Base-by-base conservation (phyloP, 2,888 invertebrate genomes). In the Oegoconia quadripuncta region DNA sequence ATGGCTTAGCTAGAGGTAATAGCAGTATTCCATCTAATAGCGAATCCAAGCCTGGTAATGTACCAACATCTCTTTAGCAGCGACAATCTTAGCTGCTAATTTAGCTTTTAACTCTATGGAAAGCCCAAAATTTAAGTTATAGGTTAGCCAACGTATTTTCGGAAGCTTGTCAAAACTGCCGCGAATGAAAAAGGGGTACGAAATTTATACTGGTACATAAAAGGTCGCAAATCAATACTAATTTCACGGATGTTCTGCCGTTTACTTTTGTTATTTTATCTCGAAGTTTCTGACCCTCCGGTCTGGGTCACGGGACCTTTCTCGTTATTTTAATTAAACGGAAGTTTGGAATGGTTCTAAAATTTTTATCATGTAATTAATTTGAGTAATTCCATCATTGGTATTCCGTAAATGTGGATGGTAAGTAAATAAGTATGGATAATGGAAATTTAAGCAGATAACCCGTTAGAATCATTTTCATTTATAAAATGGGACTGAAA, bases 141-240 rank as follows among this genome's bases (percentile, higher is more conserved):
- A n/a, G n/a, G n/a, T n/a, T n/a, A n/a, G n/a, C n/a, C n/a, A n/a
- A n/a, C n/a, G n/a, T n/a, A n/a, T n/a, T n/a, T n/a, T n/a, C n/a
- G n/a, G 22, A 32, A 18, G 23, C 13, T 27, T 35, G 13, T 28
- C 8, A 32, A 22, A 23, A 31, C 25, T 23, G 23, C 23, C 23
- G 3, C 9, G n/a, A 8, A 39, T 34, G 39, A 34, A 20, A 39
- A 39, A 35, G 39, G 39, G 39, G 17, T 39, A 16, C 28, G 23
- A 32, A 37, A 34, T 29, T 25, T n/a, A n/a, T n/a, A 34, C 26
- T 34, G 16, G 29, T 29, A 29, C 22, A 25, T 34, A 28, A 37
- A 41, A 38, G 34, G 37, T 30, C 37, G 31, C 42, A 37, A 42
- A 42, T 42, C 42, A 42, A 42, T 42, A 37, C 30, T 36, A 42